A percentile compares a stretch with the other conserved stretches of the same genome.
These are phyloP conservation scores for Micropoecilia bifurca DNA, from an alignment of 2,797 vertebrate genomes.

Conservation along the genomic window DNA sequence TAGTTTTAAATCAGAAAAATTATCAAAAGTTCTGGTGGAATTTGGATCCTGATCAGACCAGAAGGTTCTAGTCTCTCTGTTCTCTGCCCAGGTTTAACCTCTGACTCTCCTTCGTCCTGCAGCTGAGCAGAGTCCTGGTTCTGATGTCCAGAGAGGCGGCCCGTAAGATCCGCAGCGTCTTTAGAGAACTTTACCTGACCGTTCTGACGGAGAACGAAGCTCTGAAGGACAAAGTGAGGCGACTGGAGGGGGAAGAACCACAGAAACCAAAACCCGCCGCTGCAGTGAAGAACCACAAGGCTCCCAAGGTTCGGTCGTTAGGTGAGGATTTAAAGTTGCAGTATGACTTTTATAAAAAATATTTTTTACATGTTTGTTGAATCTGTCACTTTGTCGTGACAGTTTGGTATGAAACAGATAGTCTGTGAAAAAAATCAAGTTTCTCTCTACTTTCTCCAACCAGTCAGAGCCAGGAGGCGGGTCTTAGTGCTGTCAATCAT, in stretches of 20 bases:
- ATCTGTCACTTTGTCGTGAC: no score
- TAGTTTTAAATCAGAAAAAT: not conserved
- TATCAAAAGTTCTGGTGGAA: not conserved
- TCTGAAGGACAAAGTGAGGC: constrained; percentile 28
- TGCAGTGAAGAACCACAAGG: constrained; percentile 6
- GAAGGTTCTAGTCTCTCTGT: not conserved
- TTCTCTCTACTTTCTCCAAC: no score
- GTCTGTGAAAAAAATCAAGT: no score
- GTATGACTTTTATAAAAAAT: no score
- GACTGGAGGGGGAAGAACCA: constrained; percentile 21
- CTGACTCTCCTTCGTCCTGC: not conserved
- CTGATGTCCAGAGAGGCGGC: constrained; percentile 36
- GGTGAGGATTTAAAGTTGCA: constrained; percentile 18
- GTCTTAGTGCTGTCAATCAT: no score
- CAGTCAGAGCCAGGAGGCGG: no score
- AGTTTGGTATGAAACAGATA: no score
- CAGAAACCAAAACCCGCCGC: not conserved
- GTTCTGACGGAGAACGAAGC: constrained; percentile 30
- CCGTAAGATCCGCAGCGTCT: constrained; percentile 62
- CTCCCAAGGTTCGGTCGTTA: constrained; percentile 22
- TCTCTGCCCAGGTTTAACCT: not conserved
- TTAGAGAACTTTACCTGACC: constrained; percentile 41
- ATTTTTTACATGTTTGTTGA: no score
- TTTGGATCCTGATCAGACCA: not conserved
- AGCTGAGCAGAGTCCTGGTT: constrained; percentile 40